These are phyloP conservation scores for Entomyzon cyanotis DNA, from an alignment of 2,113 vertebrate species.

Conservation along the genomic window DNA sequence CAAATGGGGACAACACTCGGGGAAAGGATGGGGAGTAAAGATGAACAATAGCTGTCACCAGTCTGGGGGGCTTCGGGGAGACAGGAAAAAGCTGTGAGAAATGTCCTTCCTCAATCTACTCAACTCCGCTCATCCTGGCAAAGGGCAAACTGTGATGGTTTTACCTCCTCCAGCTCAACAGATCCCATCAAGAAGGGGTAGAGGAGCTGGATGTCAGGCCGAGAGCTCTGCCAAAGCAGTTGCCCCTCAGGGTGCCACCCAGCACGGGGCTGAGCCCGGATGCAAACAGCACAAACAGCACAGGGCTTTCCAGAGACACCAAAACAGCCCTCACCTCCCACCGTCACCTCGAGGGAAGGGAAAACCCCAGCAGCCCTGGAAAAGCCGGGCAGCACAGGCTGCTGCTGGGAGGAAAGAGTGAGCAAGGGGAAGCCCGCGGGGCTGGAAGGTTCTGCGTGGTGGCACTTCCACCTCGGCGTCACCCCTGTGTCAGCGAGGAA, in stretches of 20 bases:
- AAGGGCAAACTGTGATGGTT: neutral
- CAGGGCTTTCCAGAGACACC: neutral
- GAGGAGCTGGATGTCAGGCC: neutral
- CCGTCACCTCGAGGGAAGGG: fast-evolving
- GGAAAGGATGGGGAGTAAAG: neutral
- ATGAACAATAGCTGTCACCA: neutral
- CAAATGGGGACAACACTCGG: fast-evolving
- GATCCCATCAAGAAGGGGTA: neutral
- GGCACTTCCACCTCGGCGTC: neutral
- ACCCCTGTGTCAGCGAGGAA: neutral
- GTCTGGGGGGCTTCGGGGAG: too few species aligned
- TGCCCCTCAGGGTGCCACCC: neutral
- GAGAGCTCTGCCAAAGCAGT: neutral
- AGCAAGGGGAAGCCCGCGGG: neutral
- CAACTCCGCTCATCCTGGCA: neutral
- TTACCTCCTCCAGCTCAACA: neutral
- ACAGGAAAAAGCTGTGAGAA: neutral
- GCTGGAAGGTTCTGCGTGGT: neutral
- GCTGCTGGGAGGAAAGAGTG: neutral
- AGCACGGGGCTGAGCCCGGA: neutral
- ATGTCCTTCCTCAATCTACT: neutral
- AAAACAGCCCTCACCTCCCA: neutral
- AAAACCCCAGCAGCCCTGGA: neutral
- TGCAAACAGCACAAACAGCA: neutral
- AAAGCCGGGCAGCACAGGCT: fast-evolving